Base-by-base conservation (phyloP, 2,888 invertebrate genomes). In the Gerosis bhagava region DNA sequence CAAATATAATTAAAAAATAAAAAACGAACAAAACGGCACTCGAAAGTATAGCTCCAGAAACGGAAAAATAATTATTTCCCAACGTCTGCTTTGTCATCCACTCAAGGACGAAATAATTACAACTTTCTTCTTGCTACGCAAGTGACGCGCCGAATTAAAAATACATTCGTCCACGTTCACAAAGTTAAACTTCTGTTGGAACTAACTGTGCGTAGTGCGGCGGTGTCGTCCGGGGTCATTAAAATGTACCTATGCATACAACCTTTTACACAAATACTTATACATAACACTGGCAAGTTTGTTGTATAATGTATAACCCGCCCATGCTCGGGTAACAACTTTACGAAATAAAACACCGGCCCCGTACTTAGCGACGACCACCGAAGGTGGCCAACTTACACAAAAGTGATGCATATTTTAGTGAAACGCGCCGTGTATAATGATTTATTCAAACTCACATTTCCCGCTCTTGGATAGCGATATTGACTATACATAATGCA, bases 351-450 rank as follows among this genome's bases (percentile, higher is more conserved):
- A 82, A 83, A 81, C 80, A 82, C 73, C 60, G 68, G 64, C 62
- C 54, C 60, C 68, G n/a, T 75, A 78, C 77, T 83, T 76, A 81
- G 76, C 62, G 65, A 58, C 59, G 70, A 63, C 63, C 62, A 68
- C 71, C 67, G 65, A 71, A 83, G 83, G 82, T 81, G 81, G 73
- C 72, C 76, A 78, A 86, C 73, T 83, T 81, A 83, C 77, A 84
- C 80, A 83, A 84, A 83, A 83, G 81, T 81, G 73, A 73, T 87
- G 77, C 82, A 87, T 87, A 86, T 81, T 87, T 86, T 77, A 87
- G 78, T 74, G 69, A 67, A 70, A 74, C 77, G 74, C 80, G 77
- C 75, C 72, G 70, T 73, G 68, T 62, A 68, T 75, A 64, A 83
- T 87, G 70, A 79, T 81, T 87, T 84, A 87, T 87, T 86, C 83